Base-by-base conservation (phyloP, 2,888 invertebrate species). In the Thelaira solivaga region DNA sequence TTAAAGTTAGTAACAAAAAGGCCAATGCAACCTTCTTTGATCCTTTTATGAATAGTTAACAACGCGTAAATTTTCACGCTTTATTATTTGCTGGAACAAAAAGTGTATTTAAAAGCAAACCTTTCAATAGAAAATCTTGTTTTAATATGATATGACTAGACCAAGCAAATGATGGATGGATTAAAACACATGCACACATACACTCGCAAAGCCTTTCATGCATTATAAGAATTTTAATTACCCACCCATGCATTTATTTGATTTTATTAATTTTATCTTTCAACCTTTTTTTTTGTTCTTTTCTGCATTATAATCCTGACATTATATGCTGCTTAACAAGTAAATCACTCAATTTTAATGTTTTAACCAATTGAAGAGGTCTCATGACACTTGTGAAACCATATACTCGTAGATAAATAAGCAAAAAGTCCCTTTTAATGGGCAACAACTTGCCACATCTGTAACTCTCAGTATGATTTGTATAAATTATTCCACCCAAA, bases 21-120 rank as follows among this genome's bases (percentile, higher is more conserved):
- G 51, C 76, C 69, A 77, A 74, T 67, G 36, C 74, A 67, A 74
- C 31, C n/a, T 53, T 64, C 49, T 74, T 78, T 74, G 78, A 74
- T 69, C 53, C 69, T 49, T 74, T 78, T 78, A 47, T 78, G 74
- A 51, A 78, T 78, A 74, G 74, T 47, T 69, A 78, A 78, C 78
- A 78, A 74, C 74, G 78, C 78, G 74, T 78, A 78, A 78, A 64
- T 41, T 69, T 78, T 74, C 64, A 74, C 73, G 78, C 78, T 78
- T 61, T 65, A 64, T 74, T 61, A 69, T 78, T 67, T 49, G 47
- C 20, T 39, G 34, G 41, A 59, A 59, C 57, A 45, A 65, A 43
- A 36, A 7, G 20, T 8, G 10, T 53, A 43, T 41, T 36, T 51
- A 5, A 20, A 16, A 13, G 31, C 26, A 34, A 53, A 53, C 22